phyloP scores from a whole-genome alignment of 2,888 invertebrate species.

The Unio delphinus region DNA sequence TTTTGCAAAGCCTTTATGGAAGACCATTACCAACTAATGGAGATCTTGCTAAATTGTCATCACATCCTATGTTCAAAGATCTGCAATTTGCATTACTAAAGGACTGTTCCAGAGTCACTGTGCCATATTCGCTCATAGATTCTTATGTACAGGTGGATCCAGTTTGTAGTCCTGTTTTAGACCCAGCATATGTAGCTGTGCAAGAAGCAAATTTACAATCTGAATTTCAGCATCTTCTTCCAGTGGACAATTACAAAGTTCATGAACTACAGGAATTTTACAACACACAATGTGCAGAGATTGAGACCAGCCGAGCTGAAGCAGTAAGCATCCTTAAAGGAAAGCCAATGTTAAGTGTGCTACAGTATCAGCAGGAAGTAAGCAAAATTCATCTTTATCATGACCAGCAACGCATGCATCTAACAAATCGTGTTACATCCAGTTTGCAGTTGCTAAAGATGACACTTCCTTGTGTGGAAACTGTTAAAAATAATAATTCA shows the following conservation, averaged over 20 bases:
- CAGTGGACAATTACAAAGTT: constrained; percentile 46
- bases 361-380: constrained; percentile 39
- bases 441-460: constrained; percentile 59
- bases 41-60: constrained; percentile 37
- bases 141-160: constrained; percentile 8
- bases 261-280: constrained; percentile 58
- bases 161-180: constrained; percentile 14
- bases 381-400: constrained; percentile 40
- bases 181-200: constrained; percentile 49
- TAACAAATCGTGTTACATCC: constrained; percentile 51
- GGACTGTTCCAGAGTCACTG: constrained; percentile 34
- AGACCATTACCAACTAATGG: neutral
- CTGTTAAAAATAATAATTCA: constrained; percentile 15
- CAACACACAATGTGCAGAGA: constrained; percentile 49
- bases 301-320: constrained; percentile 54
- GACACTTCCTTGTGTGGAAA: constrained; percentile 33
- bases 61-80: constrained; percentile 63
- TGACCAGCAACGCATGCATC: constrained; percentile 56
- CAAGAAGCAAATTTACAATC: constrained; percentile 62
- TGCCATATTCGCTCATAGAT: constrained; percentile 20
- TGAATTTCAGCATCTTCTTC: constrained; percentile 56
- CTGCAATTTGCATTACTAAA: constrained; percentile 50
- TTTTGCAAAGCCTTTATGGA: too few species aligned
- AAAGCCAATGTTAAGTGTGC: constrained; percentile 25
- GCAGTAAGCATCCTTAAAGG: constrained; percentile 45